Percentiles rank a stretch among this genome's conserved stretches.
These are phyloP conservation scores for Argyra leucocephala DNA, from an alignment of 2,888 invertebrate genomes.

Conservation along the genomic window DNA sequence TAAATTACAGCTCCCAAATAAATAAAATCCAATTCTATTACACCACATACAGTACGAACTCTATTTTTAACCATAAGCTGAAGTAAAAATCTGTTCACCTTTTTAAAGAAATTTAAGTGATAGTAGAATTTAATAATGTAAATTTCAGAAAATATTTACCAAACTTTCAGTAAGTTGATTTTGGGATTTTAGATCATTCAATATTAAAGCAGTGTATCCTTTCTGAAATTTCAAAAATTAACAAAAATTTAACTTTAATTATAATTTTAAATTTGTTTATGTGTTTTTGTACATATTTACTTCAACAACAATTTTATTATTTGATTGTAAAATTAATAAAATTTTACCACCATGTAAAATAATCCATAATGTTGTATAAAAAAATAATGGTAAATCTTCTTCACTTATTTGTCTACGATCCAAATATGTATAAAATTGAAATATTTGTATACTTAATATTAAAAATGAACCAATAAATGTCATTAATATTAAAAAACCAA, in stretches of 20 bases:
- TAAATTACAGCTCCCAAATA: constrained; percentile 15
- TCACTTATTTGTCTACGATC: constrained; percentile 9
- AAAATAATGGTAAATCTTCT: constrained; percentile 6
- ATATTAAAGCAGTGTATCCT: constrained; percentile 11
- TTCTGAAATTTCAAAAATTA: constrained; percentile 6
- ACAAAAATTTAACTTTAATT: neutral
- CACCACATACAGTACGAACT: constrained; percentile 15
- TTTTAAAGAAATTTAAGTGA: neutral
- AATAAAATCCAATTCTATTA: constrained; percentile 17
- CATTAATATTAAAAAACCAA: constrained; percentile 14
- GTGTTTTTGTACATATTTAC: constrained; percentile 12
- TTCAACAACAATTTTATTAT: constrained; percentile 16
- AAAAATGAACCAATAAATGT: constrained; percentile 17
- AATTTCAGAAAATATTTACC: constrained; percentile 1
- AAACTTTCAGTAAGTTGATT: constrained; percentile 14
- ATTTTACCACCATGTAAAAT: constrained; percentile 15
- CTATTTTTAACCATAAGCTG: constrained; percentile 15
- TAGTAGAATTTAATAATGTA: too few species aligned
- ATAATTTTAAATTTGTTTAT: neutral
- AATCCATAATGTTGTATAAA: constrained; percentile 17
- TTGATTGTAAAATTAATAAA: constrained; percentile 14
- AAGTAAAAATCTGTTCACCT: constrained; percentile 18
- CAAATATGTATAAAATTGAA: constrained; percentile 16
- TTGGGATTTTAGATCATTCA: constrained; percentile 13
- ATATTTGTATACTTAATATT: constrained; percentile 17